Percentiles rank a stretch among this genome's conserved stretches.
Evolutionary conservation across 1,140 invertebrate species (phyloP).

Genomic region (Drosophila persimilis): DNA sequence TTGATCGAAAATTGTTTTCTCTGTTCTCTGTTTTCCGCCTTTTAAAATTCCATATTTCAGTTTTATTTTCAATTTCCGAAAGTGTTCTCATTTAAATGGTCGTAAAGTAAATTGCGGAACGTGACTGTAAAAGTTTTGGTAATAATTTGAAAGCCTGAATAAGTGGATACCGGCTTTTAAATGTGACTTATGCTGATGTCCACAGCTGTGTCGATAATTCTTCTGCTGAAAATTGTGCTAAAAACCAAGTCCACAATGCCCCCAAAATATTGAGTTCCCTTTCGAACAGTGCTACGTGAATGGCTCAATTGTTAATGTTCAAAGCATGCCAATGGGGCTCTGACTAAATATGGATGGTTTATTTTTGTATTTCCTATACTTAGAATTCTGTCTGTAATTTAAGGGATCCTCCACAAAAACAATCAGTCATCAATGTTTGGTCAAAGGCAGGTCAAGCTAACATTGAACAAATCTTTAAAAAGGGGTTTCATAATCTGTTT

Average conservation of each 20-base stretch:
- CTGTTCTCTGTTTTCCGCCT: no score
- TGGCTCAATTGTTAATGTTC: conserved; percentile 41
- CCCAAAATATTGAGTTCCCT: not conserved
- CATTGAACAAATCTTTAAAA: conserved; percentile 1
- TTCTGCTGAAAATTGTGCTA: not conserved
- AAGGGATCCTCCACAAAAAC: not conserved
- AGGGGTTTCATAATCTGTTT: conserved; percentile 32
- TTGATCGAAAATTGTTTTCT: no score
- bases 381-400: conserved; percentile 4
- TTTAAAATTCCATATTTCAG: no score
- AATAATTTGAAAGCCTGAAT: no score
- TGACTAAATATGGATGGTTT: conserved; percentile 15
- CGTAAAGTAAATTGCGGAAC: no score
- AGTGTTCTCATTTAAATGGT: no score
- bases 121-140: no score
- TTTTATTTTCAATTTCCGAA: no score
- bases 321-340: conserved; percentile 8
- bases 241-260: no score
- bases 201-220: no score
- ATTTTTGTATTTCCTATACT: not conserved
- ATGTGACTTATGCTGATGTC: no score
- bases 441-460: conserved; percentile 10
- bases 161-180: no score
- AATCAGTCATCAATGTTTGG: conserved; percentile 19
- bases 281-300: conserved; percentile 21